Evolutionary conservation across 1,140 invertebrate genomes (phyloP).

Genomic region (Bombus sibiricus): DNA sequence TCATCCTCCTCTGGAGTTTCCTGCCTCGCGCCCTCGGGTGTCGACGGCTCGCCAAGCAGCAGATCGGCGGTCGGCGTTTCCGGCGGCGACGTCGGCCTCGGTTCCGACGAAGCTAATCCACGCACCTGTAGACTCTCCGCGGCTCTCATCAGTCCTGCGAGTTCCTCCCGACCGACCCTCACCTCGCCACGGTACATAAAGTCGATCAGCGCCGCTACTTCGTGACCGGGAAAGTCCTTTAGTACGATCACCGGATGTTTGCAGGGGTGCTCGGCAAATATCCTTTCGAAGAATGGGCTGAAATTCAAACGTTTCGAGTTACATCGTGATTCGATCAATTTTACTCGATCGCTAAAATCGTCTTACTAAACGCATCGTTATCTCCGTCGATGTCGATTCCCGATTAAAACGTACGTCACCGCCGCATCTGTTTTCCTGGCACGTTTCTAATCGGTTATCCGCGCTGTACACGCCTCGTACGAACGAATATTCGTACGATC

Average conservation of each 20-base stretch:
- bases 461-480: no score
- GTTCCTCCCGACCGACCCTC: conserved; percentile 91
- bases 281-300: conserved; percentile 94
- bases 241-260: conserved; percentile 96
- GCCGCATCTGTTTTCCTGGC: no score
- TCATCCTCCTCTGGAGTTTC: conserved; percentile 84
- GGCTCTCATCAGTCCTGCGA: conserved; percentile 91
- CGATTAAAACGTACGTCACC: no score
- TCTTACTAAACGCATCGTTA: no score
- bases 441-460: no score
- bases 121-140: conserved; percentile 93
- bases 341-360: neutral
- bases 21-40: conserved; percentile 81
- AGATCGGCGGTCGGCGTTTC: conserved; percentile 84
- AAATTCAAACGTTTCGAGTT: conserved; percentile 54
- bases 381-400: no score
- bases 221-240: conserved; percentile 93
- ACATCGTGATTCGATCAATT: neutral
- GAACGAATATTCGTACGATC: no score
- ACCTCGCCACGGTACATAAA: conserved; percentile 97
- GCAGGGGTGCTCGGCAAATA: conserved; percentile 95
- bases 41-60: conserved; percentile 83
- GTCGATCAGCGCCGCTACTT: conserved; percentile 93
- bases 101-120: conserved; percentile 89
- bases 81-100: conserved; percentile 80